Base-by-base conservation (phyloP, 2,888 invertebrate genomes). In the Ceraclea dissimilis region DNA sequence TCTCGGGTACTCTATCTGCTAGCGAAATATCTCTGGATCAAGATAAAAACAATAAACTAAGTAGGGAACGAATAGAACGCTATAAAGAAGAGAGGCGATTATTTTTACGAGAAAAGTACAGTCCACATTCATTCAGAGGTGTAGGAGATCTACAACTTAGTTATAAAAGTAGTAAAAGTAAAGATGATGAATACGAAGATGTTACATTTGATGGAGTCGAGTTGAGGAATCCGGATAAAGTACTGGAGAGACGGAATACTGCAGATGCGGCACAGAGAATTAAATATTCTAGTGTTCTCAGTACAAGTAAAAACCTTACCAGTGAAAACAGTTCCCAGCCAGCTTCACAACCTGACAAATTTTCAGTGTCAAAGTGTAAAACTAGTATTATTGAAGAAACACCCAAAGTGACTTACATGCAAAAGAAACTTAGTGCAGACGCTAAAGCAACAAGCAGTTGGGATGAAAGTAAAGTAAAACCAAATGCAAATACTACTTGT, bases 21-120 rank as follows among this genome's bases (percentile, higher is more conserved):
- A 49, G 48, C 10, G 57, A 57, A 8, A 34, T 33, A 19, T 47
- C 51, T 13, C 20, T 20, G 16, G 46, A 46, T 6, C 19, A 20
- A 8, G 74, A 81, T 6, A 80, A 81, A 54, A 73, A 70, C 19
- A 73, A 74, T 39, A 82, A 86, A 59, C 67, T 84, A 19, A 86
- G 88, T 65, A 75, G 93, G 49, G 92, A 93, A 67, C 74, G 93
- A 48, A 91, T 93, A 62, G 92, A 93, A 70, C 87, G 88, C 68
- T 93, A 93, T 69, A 93, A 93, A 72, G 91, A 93, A 67, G 93
- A 93, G 67, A 75, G 93, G n/a, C 78, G 93, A 51, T 86, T 85
- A 63, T 89, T 90, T 66, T 72, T 93, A 13, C 81, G 91, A 48
- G 91, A 93, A 67, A 92, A 91, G 69, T 92, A 91, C 68, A 86